phyloP scores from a whole-genome alignment of 2,888 invertebrate genomes.

The Acanthococcus lagerstroemiae region DNA sequence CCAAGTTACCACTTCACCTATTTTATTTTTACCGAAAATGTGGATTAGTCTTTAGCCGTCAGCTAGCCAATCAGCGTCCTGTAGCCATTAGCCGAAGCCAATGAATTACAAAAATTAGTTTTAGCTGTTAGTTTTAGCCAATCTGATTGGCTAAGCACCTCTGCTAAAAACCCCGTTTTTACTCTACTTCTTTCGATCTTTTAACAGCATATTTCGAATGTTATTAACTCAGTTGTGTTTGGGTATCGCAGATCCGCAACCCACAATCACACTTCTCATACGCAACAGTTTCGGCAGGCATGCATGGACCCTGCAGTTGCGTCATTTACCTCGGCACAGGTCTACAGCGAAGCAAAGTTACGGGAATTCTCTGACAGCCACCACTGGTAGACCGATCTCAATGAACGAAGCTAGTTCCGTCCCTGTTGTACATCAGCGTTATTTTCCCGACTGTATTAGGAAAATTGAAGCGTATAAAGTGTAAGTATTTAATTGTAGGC shows the following conservation, averaged over 20 bases:
- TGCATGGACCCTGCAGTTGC: slow-evolving; percentile 83
- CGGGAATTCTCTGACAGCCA: slow-evolving; percentile 41
- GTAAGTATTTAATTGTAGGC: slow-evolving; percentile 53
- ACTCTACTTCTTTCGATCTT: no score
- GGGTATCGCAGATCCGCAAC: slow-evolving; percentile 74
- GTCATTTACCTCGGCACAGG: slow-evolving; percentile 77
- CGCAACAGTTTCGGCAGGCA: slow-evolving; percentile 89
- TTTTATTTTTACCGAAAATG: no score
- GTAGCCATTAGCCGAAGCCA: no score
- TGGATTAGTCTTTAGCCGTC: no score
- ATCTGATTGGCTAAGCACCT: no score
- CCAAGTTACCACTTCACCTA: no score
- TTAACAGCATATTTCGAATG: not conserved
- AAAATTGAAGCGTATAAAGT: slow-evolving; percentile 70
- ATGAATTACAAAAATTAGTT: no score
- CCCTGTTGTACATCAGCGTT: slow-evolving; percentile 47
- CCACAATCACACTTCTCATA: slow-evolving; percentile 78
- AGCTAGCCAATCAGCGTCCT: no score
- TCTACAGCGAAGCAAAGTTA: slow-evolving; percentile 45
- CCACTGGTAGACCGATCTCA: slow-evolving; percentile 62
- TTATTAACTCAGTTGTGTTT: no score
- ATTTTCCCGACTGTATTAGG: slow-evolving; percentile 71
- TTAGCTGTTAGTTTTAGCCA: no score
- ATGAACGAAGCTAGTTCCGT: slow-evolving; percentile 56
- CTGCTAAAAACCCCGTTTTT: no score